Evolutionary conservation across 2,797 vertebrate genomes (phyloP), one percentile per base, ranked within the genome.

Genomic region (Morus bassanus): DNA sequence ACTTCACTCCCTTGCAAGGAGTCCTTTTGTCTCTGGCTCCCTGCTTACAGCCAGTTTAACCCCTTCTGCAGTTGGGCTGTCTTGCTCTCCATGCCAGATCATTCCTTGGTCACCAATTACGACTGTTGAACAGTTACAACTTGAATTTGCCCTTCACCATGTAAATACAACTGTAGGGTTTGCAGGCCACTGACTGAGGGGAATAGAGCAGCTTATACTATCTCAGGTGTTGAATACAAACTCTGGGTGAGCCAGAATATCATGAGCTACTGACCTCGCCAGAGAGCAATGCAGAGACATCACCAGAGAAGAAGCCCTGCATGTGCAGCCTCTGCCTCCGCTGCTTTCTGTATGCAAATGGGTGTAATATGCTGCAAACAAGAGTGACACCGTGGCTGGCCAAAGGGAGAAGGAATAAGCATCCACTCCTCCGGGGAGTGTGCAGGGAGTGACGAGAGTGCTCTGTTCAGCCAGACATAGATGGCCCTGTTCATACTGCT

Each of bases 401-500:
- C 12, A 68, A 73, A 86, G 6, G 3, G 18, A 65, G 13, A 48
- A 37, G 54, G 23, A 86, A 76, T 19, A 81, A 67, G 7, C 1
- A 3, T 18, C 41, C 25, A 5, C 1, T 64, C 37, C 13, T 64
- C 11, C 17, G 53, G 11, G 31, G 10, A 63, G 9, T 2, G 4
- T 1, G 21, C 43, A 30, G 33, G 11, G 19, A 75, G 8, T 18
- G 14, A 64, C 1, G 3, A 10, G 5, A 25, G 7, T 30, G 14
- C 7, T 61, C 18, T 65, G 6, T 37, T 56, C 17, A 78, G 30
- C 10, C 6, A 67, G 15, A 41, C 6, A 3, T 8, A 13, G 1
- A 31, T 1, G 2, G 4, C 5, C 3, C 7, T 3, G 1, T 48
- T 84, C 43, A 43, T 30, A 57, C 2, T 0, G 1, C 18, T 2